These are phyloP conservation scores for Drosophila gaucha DNA, from an alignment of 2,888 invertebrate genomes.

Conservation along the genomic window DNA sequence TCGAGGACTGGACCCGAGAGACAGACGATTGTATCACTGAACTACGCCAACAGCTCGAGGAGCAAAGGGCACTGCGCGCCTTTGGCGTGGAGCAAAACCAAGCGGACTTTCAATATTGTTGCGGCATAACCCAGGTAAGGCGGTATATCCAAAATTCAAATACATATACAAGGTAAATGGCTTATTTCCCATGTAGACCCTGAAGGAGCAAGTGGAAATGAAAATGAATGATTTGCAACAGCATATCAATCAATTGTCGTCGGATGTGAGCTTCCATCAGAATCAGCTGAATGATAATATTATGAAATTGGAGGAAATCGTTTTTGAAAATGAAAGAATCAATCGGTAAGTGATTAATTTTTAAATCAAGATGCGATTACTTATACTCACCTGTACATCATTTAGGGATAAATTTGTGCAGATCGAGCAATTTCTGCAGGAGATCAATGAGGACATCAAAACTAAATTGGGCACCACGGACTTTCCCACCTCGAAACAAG, in stretches of 20 bases:
- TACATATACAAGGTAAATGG: neutral
- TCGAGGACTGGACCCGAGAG: constrained; percentile 82
- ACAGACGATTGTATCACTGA: constrained; percentile 84
- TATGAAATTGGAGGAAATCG: constrained; percentile 79
- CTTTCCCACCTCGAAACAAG: constrained; percentile 85
- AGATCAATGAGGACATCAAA: constrained; percentile 79
- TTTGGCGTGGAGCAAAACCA: constrained; percentile 86
- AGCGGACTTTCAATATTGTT: constrained; percentile 86
- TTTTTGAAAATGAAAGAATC: constrained; percentile 74
- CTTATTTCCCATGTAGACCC: constrained; percentile 47
- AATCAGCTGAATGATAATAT: constrained; percentile 82
- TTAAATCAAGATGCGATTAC: neutral
- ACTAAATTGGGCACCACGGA: constrained; percentile 70
- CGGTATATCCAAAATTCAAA: neutral
- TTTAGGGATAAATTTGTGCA: constrained; percentile 78
- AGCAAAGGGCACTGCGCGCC: constrained; percentile 85
- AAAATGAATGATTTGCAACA: constrained; percentile 75
- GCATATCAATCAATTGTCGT: constrained; percentile 75
- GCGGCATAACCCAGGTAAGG: constrained; percentile 85
- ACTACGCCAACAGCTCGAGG: constrained; percentile 85
- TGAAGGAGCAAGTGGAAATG: constrained; percentile 77
- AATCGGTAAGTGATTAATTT: constrained; percentile 64
- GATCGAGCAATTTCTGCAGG: constrained; percentile 78
- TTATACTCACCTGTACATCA: neutral
- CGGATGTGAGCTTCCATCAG: constrained; percentile 78